These are phyloP conservation scores for Halocaridina rubra DNA, from an alignment of 2,888 invertebrate species.

Conservation along the genomic window DNA sequence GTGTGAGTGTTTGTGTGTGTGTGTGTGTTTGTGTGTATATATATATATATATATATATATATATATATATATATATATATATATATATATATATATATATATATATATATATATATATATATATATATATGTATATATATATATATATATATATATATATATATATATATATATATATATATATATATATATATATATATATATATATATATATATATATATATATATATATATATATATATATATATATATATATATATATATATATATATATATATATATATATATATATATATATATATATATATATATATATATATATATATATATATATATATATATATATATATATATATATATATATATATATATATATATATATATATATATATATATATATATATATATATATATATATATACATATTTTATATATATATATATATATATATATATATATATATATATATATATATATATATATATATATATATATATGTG, in stretches of 20 bases:
- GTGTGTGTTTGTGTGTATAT: neutral
- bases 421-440: neutral
- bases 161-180: constrained; percentile 30
- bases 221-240: constrained; percentile 36
- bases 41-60: constrained; percentile 11
- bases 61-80: constrained; percentile 44
- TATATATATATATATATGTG: neutral
- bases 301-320: neutral
- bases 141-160: constrained; percentile 24
- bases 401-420: neutral
- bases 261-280: constrained; percentile 21
- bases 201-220: constrained; percentile 35
- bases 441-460: neutral
- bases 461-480: neutral
- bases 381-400: neutral
- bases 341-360: neutral
- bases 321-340: neutral
- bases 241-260: constrained; percentile 32
- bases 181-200: constrained; percentile 28
- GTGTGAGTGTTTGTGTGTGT: too few species aligned
- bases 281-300: constrained; percentile 19
- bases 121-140: constrained; percentile 25
- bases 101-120: constrained; percentile 28
- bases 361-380: neutral
- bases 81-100: constrained; percentile 33